phyloP scores from a whole-genome alignment of 2,888 invertebrate genomes.

The Euphydryas editha region DNA sequence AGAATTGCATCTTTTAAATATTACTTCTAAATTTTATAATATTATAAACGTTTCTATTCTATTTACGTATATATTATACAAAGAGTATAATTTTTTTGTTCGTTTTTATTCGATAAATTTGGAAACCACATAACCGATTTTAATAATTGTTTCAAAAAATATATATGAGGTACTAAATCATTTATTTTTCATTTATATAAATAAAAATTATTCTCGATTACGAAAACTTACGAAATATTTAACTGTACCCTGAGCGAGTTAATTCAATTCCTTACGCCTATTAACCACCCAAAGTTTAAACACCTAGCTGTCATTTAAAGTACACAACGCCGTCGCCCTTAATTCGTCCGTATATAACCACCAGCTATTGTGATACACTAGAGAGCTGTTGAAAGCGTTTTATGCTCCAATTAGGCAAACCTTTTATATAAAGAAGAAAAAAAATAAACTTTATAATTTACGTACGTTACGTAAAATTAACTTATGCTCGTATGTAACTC shows the following conservation, averaged over 20 bases:
- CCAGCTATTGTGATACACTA: conserved; percentile 64
- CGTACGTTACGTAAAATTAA: conserved; percentile 38
- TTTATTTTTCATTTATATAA: too few relatives aligned
- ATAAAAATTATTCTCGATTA: too few relatives aligned
- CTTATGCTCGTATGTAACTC: conserved; percentile 37
- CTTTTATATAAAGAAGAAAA: conserved; percentile 49
- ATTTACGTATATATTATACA: too few relatives aligned
- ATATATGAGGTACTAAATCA: too few relatives aligned
- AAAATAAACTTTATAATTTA: conserved; percentile 37
- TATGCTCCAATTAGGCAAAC: conserved; percentile 60
- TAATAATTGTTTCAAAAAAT: too few relatives aligned
- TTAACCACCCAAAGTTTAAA: conserved; percentile 34
- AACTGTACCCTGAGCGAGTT: background rate
- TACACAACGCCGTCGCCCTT: conserved; percentile 50
- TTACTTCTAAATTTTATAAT: too few relatives aligned
- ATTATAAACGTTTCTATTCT: too few relatives aligned
- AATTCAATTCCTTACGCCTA: conserved; percentile 34
- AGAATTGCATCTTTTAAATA: too few relatives aligned
- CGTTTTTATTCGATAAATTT: too few relatives aligned
- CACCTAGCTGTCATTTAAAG: conserved; percentile 41
- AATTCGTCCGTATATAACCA: conserved; percentile 66
- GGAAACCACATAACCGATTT: too few relatives aligned
- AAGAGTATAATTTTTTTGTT: too few relatives aligned
- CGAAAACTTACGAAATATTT: background rate
- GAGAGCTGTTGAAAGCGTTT: conserved; percentile 66